Evolutionary conservation across 1,140 invertebrate species (phyloP).

Genomic region (Lepidurus arcticus): DNA sequence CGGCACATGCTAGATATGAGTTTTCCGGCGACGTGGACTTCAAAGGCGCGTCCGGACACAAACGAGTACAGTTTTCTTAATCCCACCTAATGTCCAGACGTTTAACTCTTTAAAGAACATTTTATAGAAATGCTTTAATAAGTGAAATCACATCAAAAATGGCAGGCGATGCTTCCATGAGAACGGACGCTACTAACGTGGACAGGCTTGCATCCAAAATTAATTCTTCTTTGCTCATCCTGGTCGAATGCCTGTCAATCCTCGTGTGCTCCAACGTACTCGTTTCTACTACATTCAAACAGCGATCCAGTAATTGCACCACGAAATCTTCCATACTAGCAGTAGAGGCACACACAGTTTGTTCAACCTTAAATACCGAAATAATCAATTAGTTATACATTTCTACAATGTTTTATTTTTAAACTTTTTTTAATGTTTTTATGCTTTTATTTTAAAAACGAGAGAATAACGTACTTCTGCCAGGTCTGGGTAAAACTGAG

Average conservation of each 20-base stretch:
- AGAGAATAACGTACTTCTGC: conserved; percentile 50
- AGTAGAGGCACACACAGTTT: conserved; percentile 68
- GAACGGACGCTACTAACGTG: conserved; percentile 58
- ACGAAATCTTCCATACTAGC: conserved; percentile 84
- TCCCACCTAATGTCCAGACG: conserved; percentile 55
- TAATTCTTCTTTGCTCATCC: conserved; percentile 61
- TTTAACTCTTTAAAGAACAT: conserved; percentile 35
- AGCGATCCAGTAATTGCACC: conserved; percentile 72
- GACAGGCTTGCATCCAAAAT: conserved; percentile 63
- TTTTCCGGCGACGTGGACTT: conserved; percentile 73
- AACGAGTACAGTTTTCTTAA: conserved; percentile 67
- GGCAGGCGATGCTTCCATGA: conserved; percentile 57
- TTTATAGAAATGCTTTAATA: conserved; percentile 32
- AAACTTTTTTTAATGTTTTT: background rate
- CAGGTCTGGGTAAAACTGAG: conserved; percentile 58
- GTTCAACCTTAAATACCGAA: conserved; percentile 54
- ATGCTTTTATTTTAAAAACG: background rate
- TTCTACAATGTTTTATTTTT: conserved; percentile 40
- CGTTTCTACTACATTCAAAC: conserved; percentile 63
- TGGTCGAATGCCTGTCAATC: conserved; percentile 46
- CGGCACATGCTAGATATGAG: conserved; percentile 63
- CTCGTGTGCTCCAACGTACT: conserved; percentile 60
- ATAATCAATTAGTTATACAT: conserved; percentile 25
- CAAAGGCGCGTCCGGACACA: conserved; percentile 65
- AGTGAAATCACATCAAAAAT: conserved; percentile 50